phyloP scores from a whole-genome alignment of 1,140 invertebrate species.

The Conopomorpha cramerella region DNA sequence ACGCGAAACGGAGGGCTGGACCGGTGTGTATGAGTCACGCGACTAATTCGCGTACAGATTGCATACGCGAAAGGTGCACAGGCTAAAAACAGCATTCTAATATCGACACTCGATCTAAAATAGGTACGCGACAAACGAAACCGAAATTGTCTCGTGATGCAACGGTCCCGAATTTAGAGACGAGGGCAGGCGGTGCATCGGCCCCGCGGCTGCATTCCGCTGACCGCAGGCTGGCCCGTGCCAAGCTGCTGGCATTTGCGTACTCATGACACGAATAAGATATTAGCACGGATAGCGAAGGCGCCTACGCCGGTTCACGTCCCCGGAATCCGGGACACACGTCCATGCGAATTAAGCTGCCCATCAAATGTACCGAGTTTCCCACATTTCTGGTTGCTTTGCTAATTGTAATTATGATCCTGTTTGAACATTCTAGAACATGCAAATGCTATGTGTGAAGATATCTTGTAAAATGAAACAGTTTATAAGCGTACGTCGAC shows the following conservation, averaged over 20 bases:
- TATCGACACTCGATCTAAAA: slow-evolving; percentile 53
- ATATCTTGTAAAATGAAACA: no score
- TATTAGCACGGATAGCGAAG: slow-evolving; percentile 46
- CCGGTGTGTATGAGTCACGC: no score
- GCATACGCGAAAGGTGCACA: no score
- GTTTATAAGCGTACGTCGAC: no score
- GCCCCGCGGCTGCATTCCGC: slow-evolving; percentile 31
- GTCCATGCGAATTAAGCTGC: slow-evolving; percentile 31
- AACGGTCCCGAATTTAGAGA: slow-evolving; percentile 50
- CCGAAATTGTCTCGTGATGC: slow-evolving; percentile 54
- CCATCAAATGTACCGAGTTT: no score
- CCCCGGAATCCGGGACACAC: slow-evolving; percentile 35
- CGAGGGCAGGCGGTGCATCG: slow-evolving; percentile 42
- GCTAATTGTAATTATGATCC: no score
- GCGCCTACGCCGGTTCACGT: slow-evolving; percentile 22
- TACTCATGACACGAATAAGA: slow-evolving; percentile 56
- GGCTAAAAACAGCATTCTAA: slow-evolving; percentile 45
- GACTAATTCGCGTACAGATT: no score
- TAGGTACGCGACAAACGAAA: slow-evolving; percentile 51
- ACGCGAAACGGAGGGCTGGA: no score
- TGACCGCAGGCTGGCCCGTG: slow-evolving; percentile 25
- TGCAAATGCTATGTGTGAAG: no score
- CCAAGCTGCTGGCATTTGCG: slow-evolving; percentile 55
- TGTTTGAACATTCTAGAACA: no score
- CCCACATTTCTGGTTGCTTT: no score